phyloP scores from a whole-genome alignment of 2,797 vertebrate species.

The Oreonectes daqikongensis region DNA sequence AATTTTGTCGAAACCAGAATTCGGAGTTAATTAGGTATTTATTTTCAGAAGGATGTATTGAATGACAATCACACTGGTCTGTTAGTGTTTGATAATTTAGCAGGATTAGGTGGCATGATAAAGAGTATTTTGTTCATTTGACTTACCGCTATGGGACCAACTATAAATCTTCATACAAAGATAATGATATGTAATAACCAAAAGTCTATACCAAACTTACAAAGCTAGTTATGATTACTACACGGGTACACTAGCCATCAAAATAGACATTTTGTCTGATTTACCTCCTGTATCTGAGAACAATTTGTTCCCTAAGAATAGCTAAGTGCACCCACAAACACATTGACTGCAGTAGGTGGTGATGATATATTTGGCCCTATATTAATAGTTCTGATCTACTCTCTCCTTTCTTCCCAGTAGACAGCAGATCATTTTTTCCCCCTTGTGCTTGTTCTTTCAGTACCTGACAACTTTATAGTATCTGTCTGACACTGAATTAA shows the following conservation, averaged over 20 bases:
- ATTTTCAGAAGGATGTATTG: background rate
- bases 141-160: background rate
- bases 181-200: background rate
- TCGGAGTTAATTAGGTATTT: background rate
- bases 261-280: background rate
- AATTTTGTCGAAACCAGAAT: background rate
- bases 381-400: constrained; percentile 13
- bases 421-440: background rate
- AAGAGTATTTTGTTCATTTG: background rate
- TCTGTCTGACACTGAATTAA: constrained; percentile 10
- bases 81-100: constrained; percentile 8
- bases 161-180: background rate
- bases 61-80: background rate
- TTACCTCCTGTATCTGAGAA: background rate
- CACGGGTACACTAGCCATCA: background rate
- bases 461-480: constrained; percentile 9
- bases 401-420: background rate
- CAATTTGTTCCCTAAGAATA: background rate
- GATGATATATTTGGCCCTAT: background rate
- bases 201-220: background rate
- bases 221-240: background rate
- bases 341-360: background rate
- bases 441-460: background rate
- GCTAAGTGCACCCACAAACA: background rate
- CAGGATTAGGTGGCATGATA: constrained; percentile 3